These are phyloP conservation scores for Uropetala carovei DNA, from an alignment of 2,888 invertebrate genomes.

Conservation along the genomic window DNA sequence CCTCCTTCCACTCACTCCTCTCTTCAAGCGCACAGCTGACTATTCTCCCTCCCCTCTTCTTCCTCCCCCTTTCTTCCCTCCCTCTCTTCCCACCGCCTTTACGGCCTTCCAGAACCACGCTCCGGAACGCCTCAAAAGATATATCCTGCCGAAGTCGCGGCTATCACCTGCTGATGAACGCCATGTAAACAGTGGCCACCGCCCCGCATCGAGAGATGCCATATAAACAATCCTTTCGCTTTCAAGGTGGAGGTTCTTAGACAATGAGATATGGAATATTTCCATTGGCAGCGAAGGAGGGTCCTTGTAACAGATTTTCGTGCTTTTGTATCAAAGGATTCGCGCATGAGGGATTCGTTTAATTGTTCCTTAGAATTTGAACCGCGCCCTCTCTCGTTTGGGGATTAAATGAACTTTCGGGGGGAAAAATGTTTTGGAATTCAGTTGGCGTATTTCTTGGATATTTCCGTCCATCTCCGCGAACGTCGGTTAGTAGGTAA, in stretches of 20 bases:
- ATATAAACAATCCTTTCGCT: not conserved
- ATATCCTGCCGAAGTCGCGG: not conserved
- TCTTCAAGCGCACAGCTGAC: conserved; percentile 33
- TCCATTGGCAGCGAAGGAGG: not conserved
- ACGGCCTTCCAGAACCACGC: not conserved
- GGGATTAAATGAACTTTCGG: too few species aligned
- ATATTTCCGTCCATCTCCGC: too few species aligned
- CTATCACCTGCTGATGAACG: conserved; percentile 4
- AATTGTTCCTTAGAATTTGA: too few species aligned
- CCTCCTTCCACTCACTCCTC: not conserved
- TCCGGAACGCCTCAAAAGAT: not conserved
- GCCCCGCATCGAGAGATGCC: not conserved
- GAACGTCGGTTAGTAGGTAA: too few species aligned
- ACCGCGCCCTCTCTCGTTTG: too few species aligned
- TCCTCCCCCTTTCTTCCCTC: conserved; percentile 68
- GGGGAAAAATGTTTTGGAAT: too few species aligned
- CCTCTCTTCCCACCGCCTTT: conserved; percentile 69
- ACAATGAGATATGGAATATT: not conserved
- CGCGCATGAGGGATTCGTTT: too few species aligned
- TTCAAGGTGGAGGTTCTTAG: not conserved
- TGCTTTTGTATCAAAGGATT: too few species aligned
- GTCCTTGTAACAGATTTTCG: not conserved
- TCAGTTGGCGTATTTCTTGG: too few species aligned
- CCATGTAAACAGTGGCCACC: not conserved
- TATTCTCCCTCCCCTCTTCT: conserved; percentile 55